Evolutionary conservation across 2,113 vertebrate species (phyloP), one percentile per base, ranked within the genome.

Genomic region (Crotophaga sulcirostris): DNA sequence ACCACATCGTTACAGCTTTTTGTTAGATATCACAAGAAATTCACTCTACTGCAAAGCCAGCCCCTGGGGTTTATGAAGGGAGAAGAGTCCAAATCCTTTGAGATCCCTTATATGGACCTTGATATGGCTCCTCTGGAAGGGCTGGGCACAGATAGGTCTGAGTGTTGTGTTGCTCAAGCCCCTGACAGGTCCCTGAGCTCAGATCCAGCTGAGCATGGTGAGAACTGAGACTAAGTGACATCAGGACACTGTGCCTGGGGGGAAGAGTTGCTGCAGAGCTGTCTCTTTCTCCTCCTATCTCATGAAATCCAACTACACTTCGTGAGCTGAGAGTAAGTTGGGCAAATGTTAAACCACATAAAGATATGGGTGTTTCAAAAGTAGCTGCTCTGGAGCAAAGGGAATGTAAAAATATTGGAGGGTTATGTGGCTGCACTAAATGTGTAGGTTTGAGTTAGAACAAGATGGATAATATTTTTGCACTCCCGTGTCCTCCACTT

Each of bases 191-290:
- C 28, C 36, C 18, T 81, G 68, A 38, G 21, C 31, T 82, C 28
- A 47, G 56, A 75, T 55, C 16, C 52, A 33, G 33, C 25, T 70
- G 56, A 59, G 19, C 23, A 12, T 7, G 38, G 19, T 26, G 33
- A 75, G 74, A 55, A n/a, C 28, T 52, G 40, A 84, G 60, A 14
- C 17, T 15, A 9, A 10, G 21, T 2, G 11, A 29, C 18, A 87
- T 55, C 12, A 1, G 13, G 15, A 40, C 55, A 74, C 31, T 0
- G 0, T 45, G 13, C 11, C 40, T 47, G 15, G 25, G 34, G 28
- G 11, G 11, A 38, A 38, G 59, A 47, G 49, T 9, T 69, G 18
- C 21, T 62, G 45, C 59, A 74, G 55, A 70, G 28, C 5, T 70
- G 14, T 36, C 21, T 74, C n/a, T 51, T 8, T 10, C 47, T 87